These are phyloP conservation scores for Petrolisthes cinctipes DNA, from an alignment of 2,888 invertebrate species.

Conservation along the genomic window DNA sequence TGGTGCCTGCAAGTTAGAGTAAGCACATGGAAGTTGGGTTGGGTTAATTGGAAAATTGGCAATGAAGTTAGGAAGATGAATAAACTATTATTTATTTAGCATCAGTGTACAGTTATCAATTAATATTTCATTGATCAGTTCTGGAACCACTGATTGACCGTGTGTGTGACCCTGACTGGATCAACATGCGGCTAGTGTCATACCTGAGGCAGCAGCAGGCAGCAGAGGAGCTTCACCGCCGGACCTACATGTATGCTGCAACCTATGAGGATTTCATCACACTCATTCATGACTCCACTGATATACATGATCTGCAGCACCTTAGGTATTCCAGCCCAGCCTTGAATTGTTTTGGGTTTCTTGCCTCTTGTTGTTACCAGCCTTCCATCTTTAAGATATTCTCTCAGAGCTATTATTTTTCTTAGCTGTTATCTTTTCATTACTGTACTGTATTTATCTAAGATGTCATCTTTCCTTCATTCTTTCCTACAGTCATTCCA, in stretches of 20 bases:
- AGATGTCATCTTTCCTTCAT: too few species aligned
- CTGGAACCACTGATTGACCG: slow-evolving; percentile 86
- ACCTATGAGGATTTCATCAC: slow-evolving; percentile 90
- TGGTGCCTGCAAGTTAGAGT: too few species aligned
- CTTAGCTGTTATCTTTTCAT: too few species aligned
- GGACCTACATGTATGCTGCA: slow-evolving; percentile 88
- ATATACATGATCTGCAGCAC: slow-evolving; percentile 85
- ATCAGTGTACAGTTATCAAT: not conserved
- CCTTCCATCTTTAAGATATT: too few species aligned
- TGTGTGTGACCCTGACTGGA: slow-evolving; percentile 90
- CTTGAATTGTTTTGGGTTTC: too few species aligned
- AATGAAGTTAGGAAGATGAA: too few species aligned
- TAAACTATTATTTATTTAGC: not conserved
- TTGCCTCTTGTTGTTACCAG: too few species aligned
- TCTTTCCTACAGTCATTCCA: too few species aligned
- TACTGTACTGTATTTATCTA: too few species aligned
- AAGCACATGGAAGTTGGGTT: too few species aligned
- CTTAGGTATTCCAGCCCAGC: slow-evolving; percentile 75
- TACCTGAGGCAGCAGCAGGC: slow-evolving; percentile 86
- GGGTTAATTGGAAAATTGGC: too few species aligned
- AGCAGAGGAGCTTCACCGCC: slow-evolving; percentile 79
- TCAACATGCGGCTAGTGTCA: slow-evolving; percentile 86
- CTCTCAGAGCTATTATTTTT: too few species aligned
- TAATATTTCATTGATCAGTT: slow-evolving; percentile 72
- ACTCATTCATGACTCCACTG: slow-evolving; percentile 84